Evolutionary conservation across 2,113 vertebrate genomes (phyloP), one percentile per base, ranked within the genome.

Genomic region (Rhipidura dahli): DNA sequence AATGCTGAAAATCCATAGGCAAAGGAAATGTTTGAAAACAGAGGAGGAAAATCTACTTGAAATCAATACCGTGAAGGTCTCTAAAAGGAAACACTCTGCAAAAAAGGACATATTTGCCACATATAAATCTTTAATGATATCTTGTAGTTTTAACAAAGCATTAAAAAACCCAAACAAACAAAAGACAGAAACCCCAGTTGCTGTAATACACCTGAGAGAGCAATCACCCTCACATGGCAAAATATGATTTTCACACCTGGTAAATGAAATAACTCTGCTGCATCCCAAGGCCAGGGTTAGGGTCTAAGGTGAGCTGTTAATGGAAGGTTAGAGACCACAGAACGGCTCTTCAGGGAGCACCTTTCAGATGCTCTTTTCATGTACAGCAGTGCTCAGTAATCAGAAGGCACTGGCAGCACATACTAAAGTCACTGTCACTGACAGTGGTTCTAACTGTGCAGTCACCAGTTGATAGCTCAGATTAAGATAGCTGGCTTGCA

Each of bases 191-290:
- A 15, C 4, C 21, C 35, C 39, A 54, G 60, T 64, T 91, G 50
- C 81, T 94, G 87, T 65, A 97, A 95, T 56, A 84, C 87, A 88
- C 82, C 86, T 87, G 95, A 94, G 70, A 94, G 79, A 89, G 91
- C 72, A 95, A 97, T 91, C 95, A 95, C 83, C 93, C 89, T 96
- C 93, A 80, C 89, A 94, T 77, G 93, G 96, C 91, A 93, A 98
- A 98, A 97, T 93, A 97, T 76, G 95, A 96, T 97, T 97, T 98
- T 98, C 96, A 97, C 97, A 98, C 97, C 96, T 97, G 96, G 95
- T 94, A 97, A 98, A 90, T 95, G 92, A 96, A 98, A 97, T 96
- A 30, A 94, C 91, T 96, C 94, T 73, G 72, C 95, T 93, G 94
- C 82, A 96, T 95, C 90, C 94, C n/a, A 22, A 93, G 96, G 97